Conservation (phyloP, 1,140 invertebrate genomes). For the Tetragonula clypearis region DNA sequence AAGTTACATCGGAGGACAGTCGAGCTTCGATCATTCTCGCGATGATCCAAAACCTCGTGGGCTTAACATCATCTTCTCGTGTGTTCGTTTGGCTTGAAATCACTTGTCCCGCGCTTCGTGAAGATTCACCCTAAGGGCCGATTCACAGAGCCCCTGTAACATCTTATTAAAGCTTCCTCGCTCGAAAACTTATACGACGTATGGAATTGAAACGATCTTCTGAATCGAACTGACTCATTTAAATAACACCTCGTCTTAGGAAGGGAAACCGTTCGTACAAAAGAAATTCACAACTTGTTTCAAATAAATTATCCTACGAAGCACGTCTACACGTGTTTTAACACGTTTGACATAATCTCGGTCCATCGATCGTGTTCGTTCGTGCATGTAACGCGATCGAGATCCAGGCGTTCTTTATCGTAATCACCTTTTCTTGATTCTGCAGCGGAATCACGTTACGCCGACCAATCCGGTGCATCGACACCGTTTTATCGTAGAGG, state of each 20-base stretch:
- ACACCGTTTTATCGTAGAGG: conserved; percentile 39
- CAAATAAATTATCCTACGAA: background rate
- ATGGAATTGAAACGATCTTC: background rate
- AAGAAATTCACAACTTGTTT: background rate
- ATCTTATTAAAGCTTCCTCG: background rate
- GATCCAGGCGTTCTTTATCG: conserved; percentile 14
- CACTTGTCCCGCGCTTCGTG: conserved; percentile 44
- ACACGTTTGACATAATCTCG: background rate
- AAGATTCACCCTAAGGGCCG: conserved; percentile 54
- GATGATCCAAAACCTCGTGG: conserved; percentile 55
- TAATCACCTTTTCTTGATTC: conserved; percentile 38
- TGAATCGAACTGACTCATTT: background rate
- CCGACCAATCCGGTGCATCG: conserved; percentile 11
- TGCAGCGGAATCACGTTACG: conserved; percentile 46
- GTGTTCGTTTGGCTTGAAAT: conserved; percentile 55
- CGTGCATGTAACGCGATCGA: too few relatives aligned
- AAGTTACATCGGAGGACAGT: conserved; percentile 15
- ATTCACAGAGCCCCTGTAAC: conserved; percentile 34
- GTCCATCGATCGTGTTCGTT: background rate
- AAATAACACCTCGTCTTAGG: background rate
- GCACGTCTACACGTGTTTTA: background rate
- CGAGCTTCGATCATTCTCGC: conserved; percentile 43
- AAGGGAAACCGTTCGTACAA: background rate
- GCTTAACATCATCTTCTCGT: conserved; percentile 49
- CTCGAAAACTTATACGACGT: background rate